Percentiles rank a stretch among this genome's conserved stretches.
These are phyloP conservation scores for Rhyacophila brunnea DNA, from an alignment of 1,140 invertebrate species.

Conservation along the genomic window DNA sequence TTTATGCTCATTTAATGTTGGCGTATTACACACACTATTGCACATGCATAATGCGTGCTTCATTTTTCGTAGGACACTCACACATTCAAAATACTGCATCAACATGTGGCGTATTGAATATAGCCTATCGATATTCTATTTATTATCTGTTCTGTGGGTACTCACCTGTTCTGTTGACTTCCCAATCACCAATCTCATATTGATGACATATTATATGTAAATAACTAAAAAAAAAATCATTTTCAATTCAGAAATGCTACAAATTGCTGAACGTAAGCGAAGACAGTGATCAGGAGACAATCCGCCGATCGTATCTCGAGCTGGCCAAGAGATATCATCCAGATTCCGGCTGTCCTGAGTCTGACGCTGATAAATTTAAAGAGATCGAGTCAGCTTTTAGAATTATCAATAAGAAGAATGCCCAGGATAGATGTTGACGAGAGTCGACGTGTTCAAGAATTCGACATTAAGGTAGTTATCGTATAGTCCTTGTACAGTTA, in stretches of 20 bases:
- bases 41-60: too few relatives aligned
- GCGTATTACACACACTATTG: too few relatives aligned
- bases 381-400: constrained; percentile 61
- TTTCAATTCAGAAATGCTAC: constrained; percentile 64
- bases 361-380: constrained; percentile 70
- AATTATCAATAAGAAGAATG: constrained; percentile 57
- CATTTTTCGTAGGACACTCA: too few relatives aligned
- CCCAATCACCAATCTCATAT: too few relatives aligned
- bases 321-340: constrained; percentile 81
- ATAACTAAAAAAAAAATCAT: not conserved
- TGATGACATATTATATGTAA: too few relatives aligned
- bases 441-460: constrained; percentile 45
- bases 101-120: too few relatives aligned
- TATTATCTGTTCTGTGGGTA: too few relatives aligned
- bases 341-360: constrained; percentile 68
- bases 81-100: too few relatives aligned
- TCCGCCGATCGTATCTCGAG: constrained; percentile 69
- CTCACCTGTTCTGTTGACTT: too few relatives aligned
- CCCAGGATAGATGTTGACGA: constrained; percentile 49
- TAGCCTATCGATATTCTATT: too few relatives aligned
- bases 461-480: constrained; percentile 53
- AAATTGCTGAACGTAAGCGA: constrained; percentile 63
- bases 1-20: too few relatives aligned
- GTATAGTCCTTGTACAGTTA: too few relatives aligned
- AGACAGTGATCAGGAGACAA: constrained; percentile 68